Percentiles rank a stretch among this genome's conserved stretches.
These are phyloP conservation scores for Idaea dimidiata DNA, from an alignment of 2,888 invertebrate species.

Conservation along the genomic window DNA sequence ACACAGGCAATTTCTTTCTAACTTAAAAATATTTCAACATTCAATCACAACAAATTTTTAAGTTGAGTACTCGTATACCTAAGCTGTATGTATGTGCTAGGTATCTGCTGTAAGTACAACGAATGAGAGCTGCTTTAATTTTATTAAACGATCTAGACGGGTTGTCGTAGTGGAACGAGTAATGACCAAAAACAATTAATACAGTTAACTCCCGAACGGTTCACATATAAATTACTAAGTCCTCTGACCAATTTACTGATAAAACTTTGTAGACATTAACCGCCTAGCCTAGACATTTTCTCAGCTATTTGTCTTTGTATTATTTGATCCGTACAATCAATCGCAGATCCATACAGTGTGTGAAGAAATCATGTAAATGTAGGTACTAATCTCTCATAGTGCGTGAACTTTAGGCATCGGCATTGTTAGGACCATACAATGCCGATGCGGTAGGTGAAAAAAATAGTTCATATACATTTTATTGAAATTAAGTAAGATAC, in stretches of 20 bases:
- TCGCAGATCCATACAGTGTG: neutral
- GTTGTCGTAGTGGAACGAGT: constrained; percentile 40
- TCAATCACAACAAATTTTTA: neutral
- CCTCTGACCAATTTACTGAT: constrained; percentile 44
- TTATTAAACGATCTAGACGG: constrained; percentile 18
- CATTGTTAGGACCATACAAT: too few relatives aligned
- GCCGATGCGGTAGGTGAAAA: too few relatives aligned
- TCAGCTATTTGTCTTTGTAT: neutral
- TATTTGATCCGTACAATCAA: neutral
- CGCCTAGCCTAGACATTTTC: constrained; percentile 27
- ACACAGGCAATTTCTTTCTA: neutral
- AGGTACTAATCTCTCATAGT: too few relatives aligned
- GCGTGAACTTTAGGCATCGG: too few relatives aligned
- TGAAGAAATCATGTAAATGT: too few relatives aligned
- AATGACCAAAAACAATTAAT: constrained; percentile 54
- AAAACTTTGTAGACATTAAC: constrained; percentile 23
- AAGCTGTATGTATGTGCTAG: neutral
- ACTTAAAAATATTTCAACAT: neutral
- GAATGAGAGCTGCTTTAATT: constrained; percentile 6
- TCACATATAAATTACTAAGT: constrained; percentile 42
- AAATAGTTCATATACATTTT: too few relatives aligned
- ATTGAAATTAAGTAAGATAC: too few relatives aligned
- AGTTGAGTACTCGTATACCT: neutral
- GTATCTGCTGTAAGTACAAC: neutral
- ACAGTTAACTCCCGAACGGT: constrained; percentile 45